Evolutionary conservation across 2,888 invertebrate genomes (phyloP).

Genomic region (Acanthacorydalis orientalis): DNA sequence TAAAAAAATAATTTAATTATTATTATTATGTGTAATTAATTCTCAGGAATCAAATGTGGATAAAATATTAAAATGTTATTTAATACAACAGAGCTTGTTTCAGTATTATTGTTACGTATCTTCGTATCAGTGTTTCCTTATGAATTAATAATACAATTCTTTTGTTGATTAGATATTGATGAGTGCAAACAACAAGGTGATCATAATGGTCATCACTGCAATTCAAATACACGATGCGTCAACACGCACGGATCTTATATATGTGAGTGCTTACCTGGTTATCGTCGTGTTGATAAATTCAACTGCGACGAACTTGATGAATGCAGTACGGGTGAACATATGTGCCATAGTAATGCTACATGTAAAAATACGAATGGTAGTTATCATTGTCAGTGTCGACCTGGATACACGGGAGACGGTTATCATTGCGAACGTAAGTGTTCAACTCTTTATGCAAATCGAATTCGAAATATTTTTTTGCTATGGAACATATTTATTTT

Average conservation of each 20-base stretch:
- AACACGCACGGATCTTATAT: slow-evolving; percentile 69
- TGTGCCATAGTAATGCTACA: slow-evolving; percentile 56
- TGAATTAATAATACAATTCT: too few relatives aligned
- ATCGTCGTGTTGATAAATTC: slow-evolving; percentile 57
- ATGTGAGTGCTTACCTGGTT: slow-evolving; percentile 71
- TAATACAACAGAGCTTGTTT: too few relatives aligned
- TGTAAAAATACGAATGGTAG: slow-evolving; percentile 72
- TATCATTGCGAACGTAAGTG: slow-evolving; percentile 62
- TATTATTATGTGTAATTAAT: too few relatives aligned
- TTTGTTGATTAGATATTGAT: slow-evolving; percentile 50
- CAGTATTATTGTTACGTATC: too few relatives aligned
- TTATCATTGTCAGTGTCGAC: slow-evolving; percentile 55
- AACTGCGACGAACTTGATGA: slow-evolving; percentile 71
- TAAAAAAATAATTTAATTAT: too few relatives aligned
- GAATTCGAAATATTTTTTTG: not conserved
- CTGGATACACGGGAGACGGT: slow-evolving; percentile 64
- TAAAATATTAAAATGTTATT: too few relatives aligned
- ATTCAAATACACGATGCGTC: slow-evolving; percentile 66
- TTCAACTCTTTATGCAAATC: not conserved
- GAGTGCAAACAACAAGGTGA: slow-evolving; percentile 69
- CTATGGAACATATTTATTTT: not conserved
- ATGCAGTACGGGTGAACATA: slow-evolving; percentile 52
- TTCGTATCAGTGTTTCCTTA: too few relatives aligned
- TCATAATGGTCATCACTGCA: slow-evolving; percentile 68
- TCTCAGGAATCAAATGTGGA: too few relatives aligned